Evolutionary conservation across 2,797 vertebrate genomes (phyloP).

Genomic region (Poeciliopsis presidionis): DNA sequence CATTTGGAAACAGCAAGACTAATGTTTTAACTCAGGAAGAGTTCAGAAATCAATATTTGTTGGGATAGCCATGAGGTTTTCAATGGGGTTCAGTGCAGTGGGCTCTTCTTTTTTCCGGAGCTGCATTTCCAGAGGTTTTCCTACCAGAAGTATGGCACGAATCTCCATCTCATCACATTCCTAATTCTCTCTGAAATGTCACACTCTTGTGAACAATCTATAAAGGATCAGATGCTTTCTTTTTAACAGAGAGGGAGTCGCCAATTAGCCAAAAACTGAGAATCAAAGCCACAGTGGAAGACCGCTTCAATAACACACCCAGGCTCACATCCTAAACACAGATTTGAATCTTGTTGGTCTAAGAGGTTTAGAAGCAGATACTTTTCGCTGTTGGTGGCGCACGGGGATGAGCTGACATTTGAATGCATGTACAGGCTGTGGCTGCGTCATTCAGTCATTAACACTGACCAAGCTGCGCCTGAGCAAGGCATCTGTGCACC

Average conservation of each 20-base stretch:
- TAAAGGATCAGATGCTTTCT: constrained; percentile 57
- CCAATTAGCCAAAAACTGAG: constrained; percentile 66
- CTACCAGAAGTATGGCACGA: constrained; percentile 50
- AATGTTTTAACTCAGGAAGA: too few relatives aligned
- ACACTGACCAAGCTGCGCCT: not conserved
- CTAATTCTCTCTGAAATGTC: constrained; percentile 52
- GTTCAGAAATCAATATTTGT: too few relatives aligned
- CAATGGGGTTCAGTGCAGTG: too few relatives aligned
- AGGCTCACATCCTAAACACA: constrained; percentile 69
- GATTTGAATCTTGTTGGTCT: constrained; percentile 70
- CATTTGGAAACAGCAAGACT: too few relatives aligned
- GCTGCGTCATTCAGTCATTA: constrained; percentile 1
- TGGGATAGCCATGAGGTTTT: too few relatives aligned
- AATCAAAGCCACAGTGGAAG: constrained; percentile 60
- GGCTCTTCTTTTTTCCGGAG: too few relatives aligned
- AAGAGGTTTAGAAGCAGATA: constrained; percentile 53
- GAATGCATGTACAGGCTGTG: constrained; percentile 74
- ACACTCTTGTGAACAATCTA: constrained; percentile 56
- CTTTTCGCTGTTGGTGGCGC: constrained; percentile 60
- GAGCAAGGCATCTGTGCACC: constrained; percentile 33
- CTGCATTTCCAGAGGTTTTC: constrained; percentile 37
- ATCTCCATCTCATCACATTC: constrained; percentile 60
- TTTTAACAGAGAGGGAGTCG: constrained; percentile 50
- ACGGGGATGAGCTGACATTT: constrained; percentile 79
- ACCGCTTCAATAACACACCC: constrained; percentile 70